Conservation (phyloP, 1,140 invertebrate genomes). For the Macrotrachela quadricornifera region DNA sequence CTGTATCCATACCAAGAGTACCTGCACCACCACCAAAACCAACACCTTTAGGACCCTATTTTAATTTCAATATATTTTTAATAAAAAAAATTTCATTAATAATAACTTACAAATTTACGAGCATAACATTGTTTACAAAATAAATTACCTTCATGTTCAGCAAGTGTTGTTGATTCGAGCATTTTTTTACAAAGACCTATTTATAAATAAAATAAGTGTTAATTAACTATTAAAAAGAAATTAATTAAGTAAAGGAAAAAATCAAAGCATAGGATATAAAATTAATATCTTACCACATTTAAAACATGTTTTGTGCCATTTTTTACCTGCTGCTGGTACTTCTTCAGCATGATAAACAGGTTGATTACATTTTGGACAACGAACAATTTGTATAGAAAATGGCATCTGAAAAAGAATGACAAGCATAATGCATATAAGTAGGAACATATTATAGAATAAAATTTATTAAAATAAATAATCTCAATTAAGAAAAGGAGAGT, state of each 20-base stretch:
- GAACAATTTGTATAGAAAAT: background rate
- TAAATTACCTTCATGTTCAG: slow-evolving; percentile 75
- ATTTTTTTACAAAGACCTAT: slow-evolving; percentile 54
- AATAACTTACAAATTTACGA: slow-evolving; percentile 44
- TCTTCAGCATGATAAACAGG: slow-evolving; percentile 96
- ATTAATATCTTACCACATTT: slow-evolving; percentile 65
- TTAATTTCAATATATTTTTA: no score
- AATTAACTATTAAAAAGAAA: background rate
- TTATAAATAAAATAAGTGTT: background rate
- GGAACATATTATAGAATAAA: no score
- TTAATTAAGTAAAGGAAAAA: background rate
- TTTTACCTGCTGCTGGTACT: slow-evolving; percentile 77
- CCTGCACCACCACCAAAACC: no score
- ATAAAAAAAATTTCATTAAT: no score
- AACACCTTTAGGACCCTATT: no score
- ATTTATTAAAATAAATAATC: no score
- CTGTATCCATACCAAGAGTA: no score
- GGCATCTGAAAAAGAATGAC: no score
- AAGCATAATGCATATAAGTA: no score
- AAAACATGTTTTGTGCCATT: slow-evolving; percentile 97
- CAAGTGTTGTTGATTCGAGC: slow-evolving; percentile 72
- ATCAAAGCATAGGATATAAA: background rate
- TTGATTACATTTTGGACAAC: slow-evolving; percentile 87
- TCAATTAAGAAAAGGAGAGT: no score
- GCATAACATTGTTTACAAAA: slow-evolving; percentile 82